Evolutionary conservation across 2,797 vertebrate genomes (phyloP).

Genomic region (Rhynchonycteris naso): DNA sequence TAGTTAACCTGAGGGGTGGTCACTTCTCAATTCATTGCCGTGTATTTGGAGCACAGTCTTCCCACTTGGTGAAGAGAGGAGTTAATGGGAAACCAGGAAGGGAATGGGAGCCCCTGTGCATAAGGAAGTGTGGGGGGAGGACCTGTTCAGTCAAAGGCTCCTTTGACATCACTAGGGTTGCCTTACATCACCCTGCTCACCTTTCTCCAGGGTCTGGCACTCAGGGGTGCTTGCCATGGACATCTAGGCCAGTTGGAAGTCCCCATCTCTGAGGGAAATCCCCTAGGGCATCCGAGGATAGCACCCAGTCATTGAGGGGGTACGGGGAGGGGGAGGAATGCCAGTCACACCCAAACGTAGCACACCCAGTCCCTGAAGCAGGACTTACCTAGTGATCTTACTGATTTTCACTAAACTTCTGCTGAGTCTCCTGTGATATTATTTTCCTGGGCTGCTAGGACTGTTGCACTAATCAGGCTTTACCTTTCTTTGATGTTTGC

Average conservation of each 20-base stretch:
- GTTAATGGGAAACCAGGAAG: not conserved
- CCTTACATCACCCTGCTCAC: not conserved
- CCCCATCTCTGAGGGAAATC: not conserved
- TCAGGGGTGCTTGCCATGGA: not conserved
- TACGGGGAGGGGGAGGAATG: too few species aligned
- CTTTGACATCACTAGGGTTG: not conserved
- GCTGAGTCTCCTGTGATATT: not conserved
- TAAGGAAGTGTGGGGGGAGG: not conserved
- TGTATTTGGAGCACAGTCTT: not conserved
- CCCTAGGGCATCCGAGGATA: not conserved
- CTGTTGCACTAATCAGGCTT: not conserved
- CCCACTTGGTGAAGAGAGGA: not conserved
- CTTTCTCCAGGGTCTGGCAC: not conserved
- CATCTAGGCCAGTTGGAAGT: not conserved
- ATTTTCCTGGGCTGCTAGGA: not conserved
- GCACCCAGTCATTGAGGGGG: not conserved
- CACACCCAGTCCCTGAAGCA: fast-evolving
- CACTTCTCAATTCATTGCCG: not conserved
- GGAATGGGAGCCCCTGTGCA: not conserved
- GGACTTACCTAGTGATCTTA: not conserved
- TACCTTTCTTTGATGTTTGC: not conserved
- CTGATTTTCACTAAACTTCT: not conserved
- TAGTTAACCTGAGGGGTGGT: not conserved
- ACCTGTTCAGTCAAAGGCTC: not conserved
- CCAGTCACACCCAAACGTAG: not conserved